Evolutionary conservation across 64 coral and sea anemone genomes (phyloP).

Genomic region (Porites lutea): DNA sequence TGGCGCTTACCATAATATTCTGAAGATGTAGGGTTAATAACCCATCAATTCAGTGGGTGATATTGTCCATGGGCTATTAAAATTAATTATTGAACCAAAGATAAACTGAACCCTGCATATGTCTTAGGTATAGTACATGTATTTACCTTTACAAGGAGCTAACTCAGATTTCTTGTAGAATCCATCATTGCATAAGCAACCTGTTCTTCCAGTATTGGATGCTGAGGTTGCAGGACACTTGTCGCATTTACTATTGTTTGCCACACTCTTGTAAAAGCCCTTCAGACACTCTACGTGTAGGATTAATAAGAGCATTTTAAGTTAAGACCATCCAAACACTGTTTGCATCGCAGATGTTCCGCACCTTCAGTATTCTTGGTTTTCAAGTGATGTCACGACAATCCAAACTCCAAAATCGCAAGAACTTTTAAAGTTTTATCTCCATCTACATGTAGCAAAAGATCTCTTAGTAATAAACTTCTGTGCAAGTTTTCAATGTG

Average conservation of each 20-base stretch:
- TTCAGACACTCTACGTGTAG: neutral
- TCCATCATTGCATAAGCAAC: neutral
- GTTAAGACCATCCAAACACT: neutral
- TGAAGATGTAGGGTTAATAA: no score
- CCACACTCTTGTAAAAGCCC: conserved; percentile 16
- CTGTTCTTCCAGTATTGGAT: conserved; percentile 1
- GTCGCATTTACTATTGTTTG: conserved; percentile 12
- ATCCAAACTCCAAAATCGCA: no score
- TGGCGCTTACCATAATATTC: no score
- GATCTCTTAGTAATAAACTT: neutral
- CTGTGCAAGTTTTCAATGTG: no score
- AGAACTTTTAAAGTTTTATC: no score
- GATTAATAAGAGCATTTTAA: neutral
- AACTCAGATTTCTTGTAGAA: neutral
- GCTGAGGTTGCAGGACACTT: neutral
- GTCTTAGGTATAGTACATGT: neutral
- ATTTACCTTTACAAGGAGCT: neutral
- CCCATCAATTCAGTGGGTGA: no score
- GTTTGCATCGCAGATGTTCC: neutral
- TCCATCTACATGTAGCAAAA: no score
- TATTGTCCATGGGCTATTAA: no score
- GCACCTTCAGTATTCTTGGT: no score
- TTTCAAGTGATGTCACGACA: no score
- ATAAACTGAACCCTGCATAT: neutral
- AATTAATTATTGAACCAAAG: neutral